A percentile compares a stretch with the other conserved stretches of the same genome.
Evolutionary conservation across 2,797 vertebrate species (phyloP).

Genomic region (Myotis findleyi): DNA sequence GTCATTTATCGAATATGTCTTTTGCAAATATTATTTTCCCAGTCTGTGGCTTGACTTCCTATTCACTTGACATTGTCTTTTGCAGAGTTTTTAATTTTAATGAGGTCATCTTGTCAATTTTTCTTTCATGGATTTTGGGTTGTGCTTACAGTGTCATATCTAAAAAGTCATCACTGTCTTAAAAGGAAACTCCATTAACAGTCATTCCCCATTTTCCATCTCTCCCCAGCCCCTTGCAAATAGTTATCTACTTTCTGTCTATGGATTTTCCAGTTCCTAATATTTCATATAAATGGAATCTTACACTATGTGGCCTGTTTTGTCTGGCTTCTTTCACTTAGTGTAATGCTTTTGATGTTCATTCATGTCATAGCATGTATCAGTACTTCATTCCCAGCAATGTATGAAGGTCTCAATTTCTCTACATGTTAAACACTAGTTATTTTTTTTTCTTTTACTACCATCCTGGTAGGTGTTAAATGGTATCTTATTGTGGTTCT

Average conservation of each 20-base stretch:
- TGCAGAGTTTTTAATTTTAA: neutral
- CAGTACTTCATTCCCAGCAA: neutral
- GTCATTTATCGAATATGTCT: neutral
- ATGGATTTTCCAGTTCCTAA: neutral
- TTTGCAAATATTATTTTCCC: neutral
- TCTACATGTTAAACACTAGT: neutral
- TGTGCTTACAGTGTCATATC: neutral
- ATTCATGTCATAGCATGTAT: neutral
- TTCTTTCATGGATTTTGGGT: neutral
- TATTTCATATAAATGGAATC: neutral
- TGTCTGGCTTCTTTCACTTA: neutral
- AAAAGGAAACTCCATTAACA: neutral
- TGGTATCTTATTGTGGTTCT: neutral
- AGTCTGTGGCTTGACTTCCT: neutral
- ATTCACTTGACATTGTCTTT: neutral
- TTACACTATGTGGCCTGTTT: neutral
- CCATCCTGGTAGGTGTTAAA: neutral
- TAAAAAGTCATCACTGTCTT: neutral
- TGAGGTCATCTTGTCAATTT: neutral
- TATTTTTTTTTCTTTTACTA: neutral
- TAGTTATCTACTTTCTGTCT: neutral
- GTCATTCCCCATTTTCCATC: neutral
- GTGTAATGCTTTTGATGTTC: neutral
- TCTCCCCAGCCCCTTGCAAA: neutral
- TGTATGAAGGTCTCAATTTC: conserved; percentile 77